Evolutionary conservation across 2,888 invertebrate species (phyloP).

Genomic region (Xestia sexstrigata): DNA sequence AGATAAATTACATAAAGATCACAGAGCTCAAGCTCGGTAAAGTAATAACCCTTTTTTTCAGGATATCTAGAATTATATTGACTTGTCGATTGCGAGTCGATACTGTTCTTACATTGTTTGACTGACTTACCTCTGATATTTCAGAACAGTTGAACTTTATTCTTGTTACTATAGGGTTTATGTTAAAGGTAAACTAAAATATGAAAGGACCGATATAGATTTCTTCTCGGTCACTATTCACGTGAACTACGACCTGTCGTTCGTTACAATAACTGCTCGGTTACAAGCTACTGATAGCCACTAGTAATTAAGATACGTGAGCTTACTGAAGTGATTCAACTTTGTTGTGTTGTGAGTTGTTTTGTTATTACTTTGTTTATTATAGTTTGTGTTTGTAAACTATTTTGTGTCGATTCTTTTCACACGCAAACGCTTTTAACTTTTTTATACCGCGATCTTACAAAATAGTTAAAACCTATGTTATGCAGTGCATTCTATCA

Average conservation of each 20-base stretch:
- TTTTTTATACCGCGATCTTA: neutral
- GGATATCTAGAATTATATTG: slow-evolving; percentile 25
- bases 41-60: slow-evolving; percentile 18
- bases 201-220: slow-evolving; percentile 42
- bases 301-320: slow-evolving; percentile 36
- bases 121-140: neutral
- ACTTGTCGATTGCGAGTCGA: slow-evolving; percentile 6
- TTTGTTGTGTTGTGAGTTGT: slow-evolving; percentile 27
- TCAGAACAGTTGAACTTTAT: too few relatives aligned
- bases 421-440: neutral
- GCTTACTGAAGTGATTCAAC: slow-evolving; percentile 40
- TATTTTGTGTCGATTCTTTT: neutral
- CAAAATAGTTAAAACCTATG: too few relatives aligned
- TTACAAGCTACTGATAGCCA: slow-evolving; percentile 47
- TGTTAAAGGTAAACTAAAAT: neutral
- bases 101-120: neutral
- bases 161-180: neutral
- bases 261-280: slow-evolving; percentile 34
- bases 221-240: slow-evolving; percentile 40
- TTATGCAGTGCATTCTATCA: neutral
- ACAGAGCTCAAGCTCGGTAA: neutral
- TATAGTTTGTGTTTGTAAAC: neutral
- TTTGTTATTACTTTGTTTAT: slow-evolving; percentile 15
- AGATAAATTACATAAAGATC: neutral
- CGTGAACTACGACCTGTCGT: slow-evolving; percentile 53